These are phyloP conservation scores for Avahi laniger DNA, from an alignment of 2,797 vertebrate species.

Conservation along the genomic window DNA sequence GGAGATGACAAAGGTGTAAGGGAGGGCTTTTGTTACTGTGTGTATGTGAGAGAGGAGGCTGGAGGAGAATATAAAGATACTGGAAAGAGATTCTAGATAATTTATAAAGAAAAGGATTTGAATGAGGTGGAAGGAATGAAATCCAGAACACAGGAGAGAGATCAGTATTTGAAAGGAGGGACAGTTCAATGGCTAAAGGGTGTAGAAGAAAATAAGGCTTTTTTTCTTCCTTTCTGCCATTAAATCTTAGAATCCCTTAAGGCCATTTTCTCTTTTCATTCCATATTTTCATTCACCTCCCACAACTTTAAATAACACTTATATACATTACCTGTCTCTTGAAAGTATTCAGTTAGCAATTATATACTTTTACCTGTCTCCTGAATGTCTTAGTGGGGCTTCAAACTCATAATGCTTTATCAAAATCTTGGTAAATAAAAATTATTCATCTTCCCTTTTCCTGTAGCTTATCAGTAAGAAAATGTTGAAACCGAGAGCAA, in stretches of 20 bases:
- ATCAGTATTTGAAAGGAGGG: neutral
- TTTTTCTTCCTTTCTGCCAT: neutral
- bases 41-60: too few species aligned
- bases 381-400: neutral
- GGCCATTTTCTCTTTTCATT: neutral
- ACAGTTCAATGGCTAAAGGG: neutral
- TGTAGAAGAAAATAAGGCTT: neutral
- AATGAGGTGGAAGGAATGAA: neutral
- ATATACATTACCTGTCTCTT: neutral
- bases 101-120: neutral
- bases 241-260: neutral
- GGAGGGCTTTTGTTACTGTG: neutral
- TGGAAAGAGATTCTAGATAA: neutral
- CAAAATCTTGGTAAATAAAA: neutral
- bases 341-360: too few species aligned
- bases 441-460: neutral
- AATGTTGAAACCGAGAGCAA: neutral
- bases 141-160: neutral
- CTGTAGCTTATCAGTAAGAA: neutral
- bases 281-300: neutral
- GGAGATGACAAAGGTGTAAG: neutral
- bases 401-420: neutral
- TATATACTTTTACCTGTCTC: neutral
- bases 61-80: neutral
- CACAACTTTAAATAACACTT: neutral